phyloP scores from a whole-genome alignment of 92 coral and sea anemone genomes.

The Phymanthus crucifer region DNA sequence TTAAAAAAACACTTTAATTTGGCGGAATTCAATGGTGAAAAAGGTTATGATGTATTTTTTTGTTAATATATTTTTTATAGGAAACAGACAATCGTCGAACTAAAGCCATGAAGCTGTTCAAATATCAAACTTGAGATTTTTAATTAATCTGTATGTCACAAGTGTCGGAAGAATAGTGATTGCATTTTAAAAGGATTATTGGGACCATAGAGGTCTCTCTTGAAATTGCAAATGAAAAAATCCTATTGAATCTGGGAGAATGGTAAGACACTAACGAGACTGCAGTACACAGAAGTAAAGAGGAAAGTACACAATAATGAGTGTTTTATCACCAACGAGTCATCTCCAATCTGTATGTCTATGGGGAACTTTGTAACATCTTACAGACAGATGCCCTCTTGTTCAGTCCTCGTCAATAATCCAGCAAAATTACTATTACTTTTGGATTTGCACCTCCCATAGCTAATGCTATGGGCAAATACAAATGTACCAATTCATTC shows the following conservation, averaged over 20 bases:
- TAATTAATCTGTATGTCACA: constrained; percentile 70
- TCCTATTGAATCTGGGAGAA: constrained; percentile 12
- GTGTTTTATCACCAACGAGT: not conserved
- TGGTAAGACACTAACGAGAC: constrained; percentile 26
- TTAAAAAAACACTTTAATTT: constrained; percentile 26
- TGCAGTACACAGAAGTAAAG: constrained; percentile 7
- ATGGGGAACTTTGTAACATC: not conserved
- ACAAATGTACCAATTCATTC: constrained; percentile 26
- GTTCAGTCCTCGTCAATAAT: not conserved
- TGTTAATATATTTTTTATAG: constrained; percentile 40
- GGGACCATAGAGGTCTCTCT: constrained; percentile 28
- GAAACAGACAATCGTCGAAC: constrained; percentile 45
- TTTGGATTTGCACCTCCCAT: constrained; percentile 24
- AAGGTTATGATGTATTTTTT: constrained; percentile 8
- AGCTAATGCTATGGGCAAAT: constrained; percentile 36
- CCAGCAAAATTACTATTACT: constrained; percentile 7
- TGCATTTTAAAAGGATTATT: constrained; percentile 65
- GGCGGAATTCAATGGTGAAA: constrained; percentile 23
- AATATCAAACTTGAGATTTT: constrained; percentile 62
- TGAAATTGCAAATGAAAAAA: constrained; percentile 34
- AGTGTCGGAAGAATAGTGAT: constrained; percentile 69
- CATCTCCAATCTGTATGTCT: constrained; percentile 8
- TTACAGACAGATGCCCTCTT: not conserved
- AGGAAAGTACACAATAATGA: not conserved
- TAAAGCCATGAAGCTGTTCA: constrained; percentile 65